phyloP scores from a whole-genome alignment of 2,888 invertebrate species.

The Sinhomidia bicolor region DNA sequence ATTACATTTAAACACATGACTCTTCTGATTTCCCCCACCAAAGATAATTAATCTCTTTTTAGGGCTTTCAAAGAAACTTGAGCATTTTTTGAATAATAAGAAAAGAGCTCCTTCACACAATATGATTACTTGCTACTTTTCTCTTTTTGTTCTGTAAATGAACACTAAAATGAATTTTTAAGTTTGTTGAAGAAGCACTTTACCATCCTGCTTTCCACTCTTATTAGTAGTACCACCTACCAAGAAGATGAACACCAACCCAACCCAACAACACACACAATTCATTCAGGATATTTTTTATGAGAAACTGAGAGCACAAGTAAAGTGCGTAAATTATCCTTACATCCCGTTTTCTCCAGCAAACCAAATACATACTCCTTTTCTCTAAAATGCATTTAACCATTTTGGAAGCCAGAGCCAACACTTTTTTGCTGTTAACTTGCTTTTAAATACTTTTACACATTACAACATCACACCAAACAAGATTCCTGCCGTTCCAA shows the following conservation, averaged over 20 bases:
- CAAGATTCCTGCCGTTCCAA: constrained; percentile 64
- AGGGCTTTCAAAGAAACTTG: constrained; percentile 52
- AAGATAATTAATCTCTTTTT: constrained; percentile 69
- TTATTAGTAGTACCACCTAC: constrained; percentile 65
- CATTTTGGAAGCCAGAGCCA: constrained; percentile 16
- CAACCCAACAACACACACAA: no score
- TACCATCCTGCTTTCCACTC: background rate
- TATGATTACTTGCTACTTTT: constrained; percentile 12
- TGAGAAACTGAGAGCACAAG: background rate
- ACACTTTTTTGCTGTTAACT: constrained; percentile 56
- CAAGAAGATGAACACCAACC: constrained; percentile 39
- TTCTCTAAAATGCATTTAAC: background rate
- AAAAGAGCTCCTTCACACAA: background rate
- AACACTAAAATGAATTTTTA: constrained; percentile 23
- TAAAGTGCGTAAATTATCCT: constrained; percentile 62
- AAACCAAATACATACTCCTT: no score
- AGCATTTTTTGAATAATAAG: background rate
- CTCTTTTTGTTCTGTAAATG: background rate
- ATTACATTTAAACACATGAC: background rate
- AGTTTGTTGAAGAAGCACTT: constrained; percentile 5
- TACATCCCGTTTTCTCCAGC: constrained; percentile 59
- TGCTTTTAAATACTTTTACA: constrained; percentile 68
- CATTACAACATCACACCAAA: constrained; percentile 61
- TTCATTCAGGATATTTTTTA: background rate
- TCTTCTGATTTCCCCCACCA: constrained; percentile 28